These are phyloP conservation scores for Cylloceria caligata DNA, from an alignment of 2,888 invertebrate genomes.

Conservation along the genomic window DNA sequence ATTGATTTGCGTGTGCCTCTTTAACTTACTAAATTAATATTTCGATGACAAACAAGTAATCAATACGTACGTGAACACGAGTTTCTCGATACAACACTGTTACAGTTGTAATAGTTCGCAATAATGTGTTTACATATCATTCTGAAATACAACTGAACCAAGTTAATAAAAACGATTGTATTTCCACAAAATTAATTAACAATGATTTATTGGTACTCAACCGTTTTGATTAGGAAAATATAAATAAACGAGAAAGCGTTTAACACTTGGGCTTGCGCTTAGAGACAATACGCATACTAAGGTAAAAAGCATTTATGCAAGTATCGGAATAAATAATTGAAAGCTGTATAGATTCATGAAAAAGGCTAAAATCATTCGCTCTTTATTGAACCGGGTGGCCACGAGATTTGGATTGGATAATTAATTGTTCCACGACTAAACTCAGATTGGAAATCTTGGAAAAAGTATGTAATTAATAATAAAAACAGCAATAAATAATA, in stretches of 20 bases:
- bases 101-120: too few species aligned
- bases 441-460: background rate
- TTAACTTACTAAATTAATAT: background rate
- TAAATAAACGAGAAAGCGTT: background rate
- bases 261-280: too few species aligned
- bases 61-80: conserved; percentile 4
- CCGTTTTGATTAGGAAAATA: too few species aligned
- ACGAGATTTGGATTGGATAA: background rate
- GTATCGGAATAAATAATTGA: background rate
- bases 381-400: background rate
- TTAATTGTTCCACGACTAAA: background rate
- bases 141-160: background rate
- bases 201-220: too few species aligned
- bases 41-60: conserved; percentile 5
- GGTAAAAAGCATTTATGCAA: background rate
- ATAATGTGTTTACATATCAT: background rate
- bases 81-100: background rate
- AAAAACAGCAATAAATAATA: too few species aligned
- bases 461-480: too few species aligned
- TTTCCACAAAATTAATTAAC: background rate
- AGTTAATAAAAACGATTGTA: background rate
- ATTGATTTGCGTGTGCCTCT: background rate
- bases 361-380: background rate
- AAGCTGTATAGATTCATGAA: background rate
- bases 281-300: background rate